Conservation (phyloP, 2,797 vertebrate genomes). For the Sebastes oblongus region DNA sequence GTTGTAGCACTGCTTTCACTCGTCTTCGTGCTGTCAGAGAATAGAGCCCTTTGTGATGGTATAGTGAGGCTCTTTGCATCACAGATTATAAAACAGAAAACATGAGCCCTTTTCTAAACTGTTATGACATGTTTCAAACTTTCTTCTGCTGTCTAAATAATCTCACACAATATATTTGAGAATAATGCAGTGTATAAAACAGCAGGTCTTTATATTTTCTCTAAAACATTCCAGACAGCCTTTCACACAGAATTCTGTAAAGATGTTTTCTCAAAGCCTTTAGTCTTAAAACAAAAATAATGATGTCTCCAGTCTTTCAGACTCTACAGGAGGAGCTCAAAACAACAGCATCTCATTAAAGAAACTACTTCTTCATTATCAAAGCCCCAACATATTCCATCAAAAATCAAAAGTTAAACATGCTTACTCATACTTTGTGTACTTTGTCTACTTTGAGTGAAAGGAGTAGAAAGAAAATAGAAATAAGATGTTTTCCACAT, state of each 20-base stretch:
- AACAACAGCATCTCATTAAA: slow-evolving; percentile 22
- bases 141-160: background rate
- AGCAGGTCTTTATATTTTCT: background rate
- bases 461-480: background rate
- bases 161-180: background rate
- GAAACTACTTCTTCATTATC: background rate
- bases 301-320: slow-evolving; percentile 3
- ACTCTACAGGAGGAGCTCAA: slow-evolving; percentile 18
- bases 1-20: background rate
- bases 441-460: background rate
- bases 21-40: background rate
- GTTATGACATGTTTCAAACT: slow-evolving; percentile 14
- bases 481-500: background rate
- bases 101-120: background rate
- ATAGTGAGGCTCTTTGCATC: background rate
- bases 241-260: slow-evolving; percentile 18
- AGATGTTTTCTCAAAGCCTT: slow-evolving; percentile 22
- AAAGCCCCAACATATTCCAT: background rate
- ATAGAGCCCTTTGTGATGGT: background rate
- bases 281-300: slow-evolving; percentile 18
- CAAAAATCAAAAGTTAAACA: slow-evolving; percentile 3
- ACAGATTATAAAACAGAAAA: background rate
- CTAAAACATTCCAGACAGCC: background rate
- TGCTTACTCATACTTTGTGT: background rate
- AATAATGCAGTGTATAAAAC: background rate